Percentiles rank a stretch among this genome's conserved stretches.
Conservation (phyloP, 2,113 vertebrate species). For the Syrmaticus mikado region DNA sequence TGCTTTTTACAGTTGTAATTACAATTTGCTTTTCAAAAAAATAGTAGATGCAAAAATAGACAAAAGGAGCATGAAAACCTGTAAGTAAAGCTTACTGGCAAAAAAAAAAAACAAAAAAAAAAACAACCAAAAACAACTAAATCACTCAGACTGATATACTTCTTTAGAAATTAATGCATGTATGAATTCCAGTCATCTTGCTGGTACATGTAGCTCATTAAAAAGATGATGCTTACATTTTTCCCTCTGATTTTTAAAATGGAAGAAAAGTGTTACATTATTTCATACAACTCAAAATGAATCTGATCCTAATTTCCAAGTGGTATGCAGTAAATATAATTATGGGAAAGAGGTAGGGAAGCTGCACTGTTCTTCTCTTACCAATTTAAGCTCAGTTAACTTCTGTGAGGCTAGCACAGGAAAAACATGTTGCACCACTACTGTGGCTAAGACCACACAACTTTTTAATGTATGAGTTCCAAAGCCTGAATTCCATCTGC, state of each 20-base stretch:
- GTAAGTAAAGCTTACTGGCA: not conserved
- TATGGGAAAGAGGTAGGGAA: not conserved
- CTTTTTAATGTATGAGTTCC: conserved; percentile 66
- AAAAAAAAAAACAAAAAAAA: not conserved
- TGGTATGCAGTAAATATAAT: not conserved
- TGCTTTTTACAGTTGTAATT: not conserved
- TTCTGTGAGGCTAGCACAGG: conserved; percentile 55
- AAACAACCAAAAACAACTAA: not conserved
- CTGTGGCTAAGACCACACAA: conserved; percentile 75
- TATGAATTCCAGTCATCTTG: not conserved
- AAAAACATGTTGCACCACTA: conserved; percentile 66
- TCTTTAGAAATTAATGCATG: not conserved
- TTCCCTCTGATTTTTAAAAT: not conserved
- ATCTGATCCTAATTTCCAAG: not conserved
- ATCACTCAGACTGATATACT: not conserved
- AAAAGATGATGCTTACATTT: not conserved
- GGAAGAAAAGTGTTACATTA: not conserved
- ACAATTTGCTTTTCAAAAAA: not conserved
- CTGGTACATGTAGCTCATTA: not conserved
- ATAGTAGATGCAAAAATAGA: not conserved
- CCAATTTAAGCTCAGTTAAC: conserved; percentile 56
- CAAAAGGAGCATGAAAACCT: not conserved
- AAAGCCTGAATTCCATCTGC: conserved; percentile 71
- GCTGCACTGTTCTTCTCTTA: not conserved
- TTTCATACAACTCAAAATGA: not conserved